Conservation (phyloP, 2,797 vertebrate species). For the Rhynchonycteris naso region DNA sequence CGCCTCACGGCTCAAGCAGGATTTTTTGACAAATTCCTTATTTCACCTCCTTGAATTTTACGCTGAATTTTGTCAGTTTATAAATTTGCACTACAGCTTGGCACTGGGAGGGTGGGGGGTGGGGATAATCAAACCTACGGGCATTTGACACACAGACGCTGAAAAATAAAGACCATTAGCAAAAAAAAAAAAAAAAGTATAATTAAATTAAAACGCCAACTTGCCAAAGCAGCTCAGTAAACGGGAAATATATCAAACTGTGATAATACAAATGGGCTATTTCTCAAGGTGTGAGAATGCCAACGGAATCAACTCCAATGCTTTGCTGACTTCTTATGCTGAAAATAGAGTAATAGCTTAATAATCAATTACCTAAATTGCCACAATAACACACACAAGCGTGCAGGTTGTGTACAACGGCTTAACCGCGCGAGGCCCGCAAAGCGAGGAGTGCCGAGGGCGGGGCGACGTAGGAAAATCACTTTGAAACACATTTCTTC, state of each 20-base stretch:
- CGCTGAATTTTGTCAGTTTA: slow-evolving; percentile 89
- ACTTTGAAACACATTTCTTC: background rate
- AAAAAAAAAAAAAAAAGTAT: slow-evolving; percentile 85
- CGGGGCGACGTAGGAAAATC: slow-evolving; percentile 7
- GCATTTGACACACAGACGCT: slow-evolving; percentile 87
- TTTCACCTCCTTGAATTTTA: slow-evolving; percentile 83
- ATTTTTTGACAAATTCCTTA: slow-evolving; percentile 82
- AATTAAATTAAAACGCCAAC: slow-evolving; percentile 92
- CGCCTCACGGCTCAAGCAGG: slow-evolving; percentile 71
- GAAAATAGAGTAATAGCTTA: slow-evolving; percentile 76
- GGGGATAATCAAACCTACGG: slow-evolving; percentile 78
- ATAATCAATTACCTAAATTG: slow-evolving; percentile 80
- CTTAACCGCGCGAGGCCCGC: slow-evolving; percentile 3
- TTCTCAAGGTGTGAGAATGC: slow-evolving; percentile 88
- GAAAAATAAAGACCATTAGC: slow-evolving; percentile 92
- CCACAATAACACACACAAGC: slow-evolving; percentile 44
- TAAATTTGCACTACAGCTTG: slow-evolving; percentile 87
- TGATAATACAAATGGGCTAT: slow-evolving; percentile 89
- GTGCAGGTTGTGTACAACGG: background rate
- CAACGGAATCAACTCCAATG: slow-evolving; percentile 86
- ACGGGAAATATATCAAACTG: slow-evolving; percentile 90
- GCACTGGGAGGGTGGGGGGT: slow-evolving; percentile 49
- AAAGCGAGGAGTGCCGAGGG: background rate
- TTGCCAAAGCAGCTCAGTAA: slow-evolving; percentile 86
- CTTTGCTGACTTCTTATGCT: slow-evolving; percentile 83